Evolutionary conservation across 1,140 invertebrate species (phyloP), one percentile per base, ranked within the genome.

Genomic region (Trigoniulus corallinus): DNA sequence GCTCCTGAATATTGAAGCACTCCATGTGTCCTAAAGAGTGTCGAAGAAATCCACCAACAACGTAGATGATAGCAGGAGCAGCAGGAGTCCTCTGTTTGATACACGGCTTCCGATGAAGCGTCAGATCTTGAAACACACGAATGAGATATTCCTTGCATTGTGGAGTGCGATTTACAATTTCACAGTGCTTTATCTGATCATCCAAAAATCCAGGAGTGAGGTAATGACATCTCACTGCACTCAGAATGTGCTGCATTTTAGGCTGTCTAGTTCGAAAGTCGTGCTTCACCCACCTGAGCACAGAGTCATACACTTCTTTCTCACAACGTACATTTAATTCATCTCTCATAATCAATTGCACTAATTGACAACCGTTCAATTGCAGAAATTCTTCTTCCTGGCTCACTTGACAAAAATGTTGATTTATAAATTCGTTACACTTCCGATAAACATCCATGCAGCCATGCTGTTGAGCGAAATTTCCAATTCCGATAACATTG

Each of bases 401-500:
- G 59, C 84, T 86, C 51, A 91, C 81, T 70, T 88, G 81, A 52
- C 78, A 81, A 62, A 94, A 94, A 69, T 92, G 80, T 56, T 87
- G 78, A 60, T 88, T 80, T 50, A 94, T 91, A 62, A 87, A 94
- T 57, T 83, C 77, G 64, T 87, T 84, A 1, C 87, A 87, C 68
- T 86, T 88, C 53, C 79, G 74, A 61, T 82, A 80, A 34, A 94
- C 71, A 37, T 84, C 79, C 21, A 75, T 73, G 64, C 88, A 93
- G 23, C 85, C 82, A 62, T 92, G 85, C 62, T 89, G 86, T 62
- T 89, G 84, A 0, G 87, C 86, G 69, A 91, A 93, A 67, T 82
- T 84, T 13, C 84, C 82, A 59, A 93, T 92, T 42, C 88, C 88
- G 50, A 93, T 89, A 21, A 86, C 88, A 68, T 93, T 93, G 51